Conservation (phyloP, 2,113 vertebrate genomes). For the Urocolius indicus region DNA sequence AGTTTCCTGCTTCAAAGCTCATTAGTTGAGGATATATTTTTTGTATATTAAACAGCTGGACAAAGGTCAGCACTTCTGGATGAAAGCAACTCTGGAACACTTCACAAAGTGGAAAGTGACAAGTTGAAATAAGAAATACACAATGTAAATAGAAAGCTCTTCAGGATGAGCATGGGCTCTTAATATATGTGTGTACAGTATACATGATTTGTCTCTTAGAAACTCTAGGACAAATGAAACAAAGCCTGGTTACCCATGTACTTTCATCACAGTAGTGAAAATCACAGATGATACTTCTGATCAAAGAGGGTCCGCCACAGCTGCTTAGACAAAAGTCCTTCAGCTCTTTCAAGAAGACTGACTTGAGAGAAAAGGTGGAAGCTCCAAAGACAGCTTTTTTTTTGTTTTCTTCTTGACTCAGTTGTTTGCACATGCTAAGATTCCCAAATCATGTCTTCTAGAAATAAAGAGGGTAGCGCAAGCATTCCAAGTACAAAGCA, state of each 20-base stretch:
- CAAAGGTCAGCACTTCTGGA: neutral
- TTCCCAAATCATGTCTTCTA: conserved; percentile 43
- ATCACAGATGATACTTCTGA: neutral
- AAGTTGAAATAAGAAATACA: neutral
- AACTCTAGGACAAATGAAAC: neutral
- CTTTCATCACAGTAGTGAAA: neutral
- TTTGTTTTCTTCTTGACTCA: neutral
- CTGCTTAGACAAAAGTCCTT: neutral
- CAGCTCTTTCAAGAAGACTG: neutral
- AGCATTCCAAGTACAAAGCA: conserved; percentile 16
- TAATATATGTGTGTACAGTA: neutral
- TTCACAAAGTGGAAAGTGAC: neutral
- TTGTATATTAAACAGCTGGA: neutral
- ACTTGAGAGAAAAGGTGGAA: neutral
- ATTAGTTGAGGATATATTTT: neutral
- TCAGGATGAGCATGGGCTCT: neutral
- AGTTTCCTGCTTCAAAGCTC: neutral
- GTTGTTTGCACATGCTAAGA: neutral
- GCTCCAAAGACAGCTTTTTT: fast-evolving
- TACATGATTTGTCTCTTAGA: neutral
- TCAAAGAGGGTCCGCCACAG: too few relatives aligned
- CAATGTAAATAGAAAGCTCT: neutral
- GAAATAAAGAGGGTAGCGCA: neutral
- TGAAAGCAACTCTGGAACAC: neutral
- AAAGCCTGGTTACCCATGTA: neutral